Evolutionary conservation across 1,140 invertebrate genomes (phyloP).

Genomic region (Tetramorium simillimum): DNA sequence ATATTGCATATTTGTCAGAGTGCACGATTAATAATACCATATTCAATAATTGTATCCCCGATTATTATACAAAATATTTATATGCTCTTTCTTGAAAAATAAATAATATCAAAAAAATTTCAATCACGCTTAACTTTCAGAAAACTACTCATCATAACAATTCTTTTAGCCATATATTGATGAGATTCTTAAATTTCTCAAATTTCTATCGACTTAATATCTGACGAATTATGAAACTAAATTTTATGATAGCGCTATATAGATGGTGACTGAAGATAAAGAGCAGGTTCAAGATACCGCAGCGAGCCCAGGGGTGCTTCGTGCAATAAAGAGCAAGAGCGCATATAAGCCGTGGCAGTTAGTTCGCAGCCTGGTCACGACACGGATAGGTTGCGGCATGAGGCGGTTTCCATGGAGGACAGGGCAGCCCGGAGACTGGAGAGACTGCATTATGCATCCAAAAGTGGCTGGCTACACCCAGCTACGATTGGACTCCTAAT

Average conservation of each 20-base stretch:
- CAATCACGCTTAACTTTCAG: too few relatives aligned
- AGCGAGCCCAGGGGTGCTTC: neutral
- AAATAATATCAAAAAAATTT: too few relatives aligned
- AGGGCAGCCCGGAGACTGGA: conserved; percentile 64
- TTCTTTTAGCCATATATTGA: conserved; percentile 38
- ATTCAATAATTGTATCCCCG: neutral
- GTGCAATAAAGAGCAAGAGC: conserved; percentile 54
- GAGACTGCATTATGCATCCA: conserved; percentile 80
- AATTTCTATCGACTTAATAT: conserved; percentile 71
- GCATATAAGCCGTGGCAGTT: conserved; percentile 67
- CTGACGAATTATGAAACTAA: conserved; percentile 71
- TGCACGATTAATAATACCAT: neutral
- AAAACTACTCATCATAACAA: conserved; percentile 31
- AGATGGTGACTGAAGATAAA: neutral
- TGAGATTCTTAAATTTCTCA: conserved; percentile 65
- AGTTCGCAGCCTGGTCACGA: conserved; percentile 77
- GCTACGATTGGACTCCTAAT: conserved; percentile 60
- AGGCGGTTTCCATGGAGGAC: conserved; percentile 36
- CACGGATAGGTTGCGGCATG: conserved; percentile 35
- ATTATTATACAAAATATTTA: neutral
- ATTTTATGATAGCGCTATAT: conserved; percentile 59
- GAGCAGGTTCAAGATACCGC: neutral
- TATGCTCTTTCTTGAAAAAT: too few relatives aligned
- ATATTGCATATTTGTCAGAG: neutral
- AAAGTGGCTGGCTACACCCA: conserved; percentile 67